Evolutionary conservation across 1,140 invertebrate species (phyloP).

Genomic region (Saccostrea echinata): DNA sequence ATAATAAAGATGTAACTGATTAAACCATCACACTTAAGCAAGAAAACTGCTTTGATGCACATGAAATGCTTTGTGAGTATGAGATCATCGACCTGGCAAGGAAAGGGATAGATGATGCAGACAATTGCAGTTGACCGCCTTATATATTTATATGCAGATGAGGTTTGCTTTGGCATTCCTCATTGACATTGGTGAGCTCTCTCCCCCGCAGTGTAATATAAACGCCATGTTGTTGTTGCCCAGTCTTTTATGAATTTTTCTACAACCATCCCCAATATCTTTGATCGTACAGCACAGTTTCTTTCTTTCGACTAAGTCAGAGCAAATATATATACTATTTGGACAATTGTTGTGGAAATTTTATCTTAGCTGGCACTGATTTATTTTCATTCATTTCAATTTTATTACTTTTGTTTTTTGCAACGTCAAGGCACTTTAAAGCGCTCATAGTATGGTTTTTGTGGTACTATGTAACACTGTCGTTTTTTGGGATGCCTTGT

Average conservation of each 20-base stretch:
- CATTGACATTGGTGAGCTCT: not conserved
- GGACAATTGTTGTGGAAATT: not conserved
- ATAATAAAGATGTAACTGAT: constrained; percentile 33
- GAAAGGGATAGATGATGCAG: not conserved
- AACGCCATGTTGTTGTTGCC: not conserved
- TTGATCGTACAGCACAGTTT: not conserved
- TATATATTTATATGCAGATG: not conserved
- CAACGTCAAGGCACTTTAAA: too few relatives aligned
- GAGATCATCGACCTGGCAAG: constrained; percentile 19
- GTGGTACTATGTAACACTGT: too few relatives aligned
- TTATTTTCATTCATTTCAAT: too few relatives aligned
- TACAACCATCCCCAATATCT: not conserved
- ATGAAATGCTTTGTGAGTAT: not conserved
- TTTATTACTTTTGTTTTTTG: too few relatives aligned
- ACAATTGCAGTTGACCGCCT: constrained; percentile 11
- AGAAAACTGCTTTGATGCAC: not conserved
- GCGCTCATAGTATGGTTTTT: too few relatives aligned
- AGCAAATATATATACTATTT: not conserved
- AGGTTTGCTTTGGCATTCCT: not conserved
- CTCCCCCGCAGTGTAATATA: not conserved
- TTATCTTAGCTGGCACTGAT: not conserved
- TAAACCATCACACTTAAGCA: constrained; percentile 6
- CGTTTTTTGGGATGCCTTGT: too few relatives aligned
- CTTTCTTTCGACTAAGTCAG: not conserved
- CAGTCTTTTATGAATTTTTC: not conserved